Evolutionary conservation across 2,888 invertebrate genomes (phyloP), one percentile per base, ranked within the genome.

Genomic region (Bimastos eiseni): DNA sequence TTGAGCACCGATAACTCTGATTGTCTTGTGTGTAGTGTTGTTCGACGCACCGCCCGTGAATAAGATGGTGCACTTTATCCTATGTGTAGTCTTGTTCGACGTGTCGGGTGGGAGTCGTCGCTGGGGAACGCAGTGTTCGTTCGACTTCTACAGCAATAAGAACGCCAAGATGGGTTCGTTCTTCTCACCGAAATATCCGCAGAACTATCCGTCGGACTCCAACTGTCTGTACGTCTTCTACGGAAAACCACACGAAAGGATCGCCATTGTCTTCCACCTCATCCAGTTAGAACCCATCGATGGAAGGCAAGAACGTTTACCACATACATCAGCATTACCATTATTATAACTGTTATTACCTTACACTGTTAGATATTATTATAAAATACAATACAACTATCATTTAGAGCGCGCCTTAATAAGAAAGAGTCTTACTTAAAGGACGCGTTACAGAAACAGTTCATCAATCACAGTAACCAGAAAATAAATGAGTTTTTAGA

Each of bases 161-260:
- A 93, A 91, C 36, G 93, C 92, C 13, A 93, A 93, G 90, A 91
- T 91, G 41, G 95, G 95, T 21, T 92, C 93, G 55, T 94, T 95
- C 91, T 95, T 94, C 92, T 94, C 94, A 0, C 94, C 94, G 0
- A 91, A 92, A 90, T 95, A 94, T 92, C 95, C 95, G 30, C 95
- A 95, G 92, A 94, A 94, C 89, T 95, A 95, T 92, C 95, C 95
- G 0, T 92, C 94, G n/a, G 93, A 93, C 91, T 93, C 94, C 19
- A 94, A 93, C 91, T 95, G 95, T 93, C 94, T 94, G 89, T 95
- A 95, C 92, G 93, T 94, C 89, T 95, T 95, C 93, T 92, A 93
- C 89, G 95, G 95, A 84, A 93, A 93, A 83, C 92, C 93, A 37
- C 93, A 94, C 21, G 95, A 95, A 92, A 93, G 93, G 91, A 94